Evolutionary conservation across 2,888 invertebrate genomes (phyloP).

Genomic region (Malthinus flaveolus): DNA sequence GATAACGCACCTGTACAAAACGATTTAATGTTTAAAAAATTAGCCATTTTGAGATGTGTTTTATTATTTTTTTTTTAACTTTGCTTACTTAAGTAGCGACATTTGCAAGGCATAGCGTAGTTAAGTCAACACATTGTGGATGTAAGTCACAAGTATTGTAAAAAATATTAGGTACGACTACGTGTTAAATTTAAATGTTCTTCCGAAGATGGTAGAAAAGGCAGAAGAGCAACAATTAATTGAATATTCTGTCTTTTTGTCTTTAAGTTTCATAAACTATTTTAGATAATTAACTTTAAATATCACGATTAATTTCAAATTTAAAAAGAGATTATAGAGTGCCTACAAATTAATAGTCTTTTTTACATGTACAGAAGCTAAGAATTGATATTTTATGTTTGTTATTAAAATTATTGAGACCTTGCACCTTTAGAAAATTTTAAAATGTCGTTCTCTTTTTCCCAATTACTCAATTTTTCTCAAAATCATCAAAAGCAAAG

Average conservation of each 20-base stretch:
- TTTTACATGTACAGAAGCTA: neutral
- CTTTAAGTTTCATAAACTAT: neutral
- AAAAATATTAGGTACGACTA: slow-evolving; percentile 3
- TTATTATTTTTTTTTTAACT: slow-evolving; percentile 14
- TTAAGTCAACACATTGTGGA: slow-evolving; percentile 6
- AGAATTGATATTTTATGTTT: too few species aligned
- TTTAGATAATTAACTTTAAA: slow-evolving; percentile 4
- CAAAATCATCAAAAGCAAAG: too few species aligned
- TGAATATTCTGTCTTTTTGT: too few species aligned
- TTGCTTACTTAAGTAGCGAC: neutral
- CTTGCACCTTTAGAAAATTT: too few species aligned
- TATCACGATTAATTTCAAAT: neutral
- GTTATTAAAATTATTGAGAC: too few species aligned
- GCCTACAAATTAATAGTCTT: slow-evolving; percentile 4
- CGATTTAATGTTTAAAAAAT: slow-evolving; percentile 13
- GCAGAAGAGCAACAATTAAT: too few species aligned
- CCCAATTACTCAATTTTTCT: too few species aligned
- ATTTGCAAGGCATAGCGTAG: slow-evolving; percentile 5
- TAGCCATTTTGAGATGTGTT: slow-evolving; percentile 9
- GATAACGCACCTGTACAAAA: slow-evolving; percentile 26
- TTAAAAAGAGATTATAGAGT: slow-evolving; percentile 2
- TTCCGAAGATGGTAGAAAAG: neutral
- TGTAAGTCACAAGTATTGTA: slow-evolving; percentile 11
- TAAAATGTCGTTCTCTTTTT: too few species aligned
- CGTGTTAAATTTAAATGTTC: slow-evolving; percentile 7